These are phyloP conservation scores for Otolemur garnettii DNA, from an alignment of 2,113 vertebrate species.

Conservation along the genomic window DNA sequence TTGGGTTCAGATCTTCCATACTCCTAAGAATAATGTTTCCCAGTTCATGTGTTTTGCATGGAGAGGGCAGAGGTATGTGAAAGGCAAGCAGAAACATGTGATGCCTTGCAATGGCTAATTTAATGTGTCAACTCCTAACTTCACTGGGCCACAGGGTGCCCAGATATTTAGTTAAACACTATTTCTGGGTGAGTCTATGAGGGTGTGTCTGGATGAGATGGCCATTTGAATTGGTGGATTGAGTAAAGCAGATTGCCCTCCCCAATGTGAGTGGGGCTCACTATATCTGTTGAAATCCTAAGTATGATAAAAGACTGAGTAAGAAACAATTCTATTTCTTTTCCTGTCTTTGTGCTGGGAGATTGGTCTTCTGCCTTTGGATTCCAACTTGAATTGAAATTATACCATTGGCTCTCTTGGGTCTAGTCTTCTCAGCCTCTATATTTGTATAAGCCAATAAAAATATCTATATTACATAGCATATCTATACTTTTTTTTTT, in stretches of 20 bases:
- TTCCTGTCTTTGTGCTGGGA: neutral
- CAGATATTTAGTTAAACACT: neutral
- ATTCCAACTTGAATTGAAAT: neutral
- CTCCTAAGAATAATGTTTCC: neutral
- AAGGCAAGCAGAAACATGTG: neutral
- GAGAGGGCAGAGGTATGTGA: neutral
- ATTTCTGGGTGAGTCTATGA: neutral
- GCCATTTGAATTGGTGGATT: neutral
- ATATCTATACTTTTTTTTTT: neutral
- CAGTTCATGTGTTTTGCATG: neutral
- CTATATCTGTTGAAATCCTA: neutral
- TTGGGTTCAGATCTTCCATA: conserved; percentile 32
- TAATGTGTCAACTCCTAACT: neutral
- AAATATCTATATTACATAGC: neutral
- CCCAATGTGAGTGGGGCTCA: neutral
- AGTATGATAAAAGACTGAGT: neutral
- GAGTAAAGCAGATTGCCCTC: neutral
- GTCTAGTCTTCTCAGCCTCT: neutral
- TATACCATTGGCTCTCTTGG: neutral
- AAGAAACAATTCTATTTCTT: neutral
- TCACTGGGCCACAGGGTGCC: neutral
- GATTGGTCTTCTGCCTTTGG: neutral
- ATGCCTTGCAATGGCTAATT: neutral
- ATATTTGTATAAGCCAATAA: neutral
- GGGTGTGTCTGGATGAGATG: neutral